Evolutionary conservation across 2,113 vertebrate species (phyloP), one percentile per base, ranked within the genome.

Genomic region (Chauna torquata): DNA sequence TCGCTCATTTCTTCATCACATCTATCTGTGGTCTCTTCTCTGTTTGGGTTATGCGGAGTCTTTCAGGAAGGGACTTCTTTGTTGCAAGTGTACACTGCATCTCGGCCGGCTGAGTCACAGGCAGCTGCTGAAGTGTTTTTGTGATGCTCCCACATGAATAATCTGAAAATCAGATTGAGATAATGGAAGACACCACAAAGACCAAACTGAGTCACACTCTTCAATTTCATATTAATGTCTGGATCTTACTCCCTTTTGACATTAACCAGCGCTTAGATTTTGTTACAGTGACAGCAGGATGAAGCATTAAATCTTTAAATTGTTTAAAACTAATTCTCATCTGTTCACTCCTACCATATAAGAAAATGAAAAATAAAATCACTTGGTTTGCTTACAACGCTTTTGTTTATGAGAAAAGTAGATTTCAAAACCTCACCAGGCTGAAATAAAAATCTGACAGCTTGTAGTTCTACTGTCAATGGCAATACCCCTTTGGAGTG

Each of bases 161-260:
- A 89, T n/a, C 32, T 15, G 68, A 62, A 91, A 71, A 84, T 55
- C 77, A n/a, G 13, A 81, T 6, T 34, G 32, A 65, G 57, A 22
- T 12, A 50, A 69, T 69, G 40, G 88, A 68, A 89, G 14, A 61
- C 32, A 42, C 49, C 23, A 10, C 61, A 75, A 76, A 84, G 69
- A 82, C 76, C 90, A 71, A 87, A 49, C 72, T 69, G 92, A 97
- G 74, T 79, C 94, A 92, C 61, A 8, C 45, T 9, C 72, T 76
- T 38, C 42, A 27, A 44, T 52, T 90, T 45, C 24, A 52, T 59
- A 45, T 61, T 77, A 32, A 70, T 65, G 82, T 90, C 81, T 97
- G 44, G 22, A 38, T 85, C 32, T 95, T 70, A 50, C 1, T 20
- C 59, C 86, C 45, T 86, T 86, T 59, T 78, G 74, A 79, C 52